Evolutionary conservation across 2,113 vertebrate species (phyloP).

Genomic region (Calidris pygmaea): DNA sequence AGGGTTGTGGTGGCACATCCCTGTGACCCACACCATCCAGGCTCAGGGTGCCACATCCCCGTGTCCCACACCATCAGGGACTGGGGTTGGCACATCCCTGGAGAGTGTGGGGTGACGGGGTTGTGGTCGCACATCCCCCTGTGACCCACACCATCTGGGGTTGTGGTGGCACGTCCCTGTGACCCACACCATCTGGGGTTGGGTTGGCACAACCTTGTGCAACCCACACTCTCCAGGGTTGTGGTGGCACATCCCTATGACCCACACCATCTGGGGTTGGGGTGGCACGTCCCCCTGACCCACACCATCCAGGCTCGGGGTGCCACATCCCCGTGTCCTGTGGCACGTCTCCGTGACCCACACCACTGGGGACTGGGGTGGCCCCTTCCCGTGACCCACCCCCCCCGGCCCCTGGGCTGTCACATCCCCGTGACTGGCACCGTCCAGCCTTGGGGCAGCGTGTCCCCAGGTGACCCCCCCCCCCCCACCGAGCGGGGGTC

Average conservation of each 20-base stretch:
- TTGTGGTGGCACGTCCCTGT: fast-evolving
- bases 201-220: background rate
- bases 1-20: background rate
- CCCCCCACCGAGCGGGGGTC: fast-evolving
- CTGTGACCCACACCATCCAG: too few relatives aligned
- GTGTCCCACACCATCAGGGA: background rate
- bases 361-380: background rate
- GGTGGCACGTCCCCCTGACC: background rate
- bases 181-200: background rate
- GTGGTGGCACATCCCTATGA: fast-evolving
- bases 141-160: too few relatives aligned
- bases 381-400: background rate
- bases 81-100: too few relatives aligned
- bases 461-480: background rate
- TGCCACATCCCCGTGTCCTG: background rate
- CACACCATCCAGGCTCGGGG: background rate
- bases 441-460: background rate
- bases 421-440: background rate
- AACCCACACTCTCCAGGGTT: fast-evolving
- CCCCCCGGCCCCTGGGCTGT: background rate
- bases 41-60: background rate
- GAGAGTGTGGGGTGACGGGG: too few relatives aligned
- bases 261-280: background rate
- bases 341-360: background rate
- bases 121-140: background rate